phyloP scores from a whole-genome alignment of 2,888 invertebrate genomes.

The Drosophila conformis region DNA sequence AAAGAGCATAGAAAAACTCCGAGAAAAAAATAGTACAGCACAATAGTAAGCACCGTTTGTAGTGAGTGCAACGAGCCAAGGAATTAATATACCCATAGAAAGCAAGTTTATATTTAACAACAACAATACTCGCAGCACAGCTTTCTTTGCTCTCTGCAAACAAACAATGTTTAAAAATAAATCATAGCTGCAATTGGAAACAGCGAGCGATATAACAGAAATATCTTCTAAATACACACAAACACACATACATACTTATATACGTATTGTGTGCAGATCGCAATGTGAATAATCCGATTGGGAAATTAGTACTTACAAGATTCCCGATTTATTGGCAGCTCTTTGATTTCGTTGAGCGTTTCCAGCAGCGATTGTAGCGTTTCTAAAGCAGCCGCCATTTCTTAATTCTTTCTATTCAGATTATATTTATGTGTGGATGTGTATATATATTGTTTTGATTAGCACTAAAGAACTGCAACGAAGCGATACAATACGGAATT shows the following conservation, averaged over 20 bases:
- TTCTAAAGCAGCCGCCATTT: constrained; percentile 82
- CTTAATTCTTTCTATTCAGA: constrained; percentile 40
- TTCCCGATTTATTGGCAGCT: constrained; percentile 80
- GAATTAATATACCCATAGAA: neutral
- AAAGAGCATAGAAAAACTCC: neutral
- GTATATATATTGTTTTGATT: constrained; percentile 27
- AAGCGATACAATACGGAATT: constrained; percentile 24
- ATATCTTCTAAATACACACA: neutral
- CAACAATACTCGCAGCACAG: neutral
- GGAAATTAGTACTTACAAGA: constrained; percentile 76
- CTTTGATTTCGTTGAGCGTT: constrained; percentile 75
- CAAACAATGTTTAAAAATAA: constrained; percentile 67
- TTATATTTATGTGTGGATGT: constrained; percentile 13
- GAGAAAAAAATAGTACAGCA: neutral
- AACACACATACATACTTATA: neutral
- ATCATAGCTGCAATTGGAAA: constrained; percentile 70
- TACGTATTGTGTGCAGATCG: constrained; percentile 3
- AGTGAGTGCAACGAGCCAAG: neutral
- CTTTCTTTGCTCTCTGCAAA: constrained; percentile 22
- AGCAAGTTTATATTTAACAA: neutral
- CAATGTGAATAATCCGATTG: neutral
- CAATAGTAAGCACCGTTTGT: neutral
- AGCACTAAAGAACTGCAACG: constrained; percentile 46
- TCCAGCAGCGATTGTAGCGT: constrained; percentile 74
- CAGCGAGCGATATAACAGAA: constrained; percentile 29